These are phyloP conservation scores for Papilio polyxenes DNA, from an alignment of 1,140 invertebrate species.

Conservation along the genomic window DNA sequence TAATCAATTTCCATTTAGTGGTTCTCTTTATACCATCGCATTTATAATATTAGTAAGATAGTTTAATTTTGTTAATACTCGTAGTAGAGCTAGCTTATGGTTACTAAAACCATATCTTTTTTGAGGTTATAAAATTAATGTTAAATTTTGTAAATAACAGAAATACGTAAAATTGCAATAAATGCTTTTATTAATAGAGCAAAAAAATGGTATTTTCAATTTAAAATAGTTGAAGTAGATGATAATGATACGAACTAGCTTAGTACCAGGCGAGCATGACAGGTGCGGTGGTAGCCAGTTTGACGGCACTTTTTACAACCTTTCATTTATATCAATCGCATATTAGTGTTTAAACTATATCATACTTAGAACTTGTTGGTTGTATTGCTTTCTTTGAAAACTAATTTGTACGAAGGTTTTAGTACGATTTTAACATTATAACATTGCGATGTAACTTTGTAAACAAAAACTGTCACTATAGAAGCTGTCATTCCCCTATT, in stretches of 20 bases:
- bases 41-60: too few relatives aligned
- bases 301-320: slow-evolving; percentile 32
- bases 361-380: not conserved
- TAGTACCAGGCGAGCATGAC: slow-evolving; percentile 28
- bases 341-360: not conserved
- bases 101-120: not conserved
- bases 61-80: too few relatives aligned
- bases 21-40: too few relatives aligned
- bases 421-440: too few relatives aligned
- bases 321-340: slow-evolving; percentile 14
- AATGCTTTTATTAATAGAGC: slow-evolving; percentile 3
- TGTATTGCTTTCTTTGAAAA: not conserved
- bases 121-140: not conserved
- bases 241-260: not conserved
- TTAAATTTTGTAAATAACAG: too few relatives aligned
- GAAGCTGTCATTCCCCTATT: too few relatives aligned
- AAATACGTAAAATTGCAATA: not conserved
- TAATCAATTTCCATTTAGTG: too few relatives aligned
- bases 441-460: too few relatives aligned
- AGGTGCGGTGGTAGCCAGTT: slow-evolving; percentile 26
- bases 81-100: not conserved
- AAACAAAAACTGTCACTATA: too few relatives aligned
- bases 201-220: not conserved
- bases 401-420: too few relatives aligned
- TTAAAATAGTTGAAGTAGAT: not conserved